Base-by-base conservation (phyloP, 2,113 vertebrate genomes). In the Sapajus apella region DNA sequence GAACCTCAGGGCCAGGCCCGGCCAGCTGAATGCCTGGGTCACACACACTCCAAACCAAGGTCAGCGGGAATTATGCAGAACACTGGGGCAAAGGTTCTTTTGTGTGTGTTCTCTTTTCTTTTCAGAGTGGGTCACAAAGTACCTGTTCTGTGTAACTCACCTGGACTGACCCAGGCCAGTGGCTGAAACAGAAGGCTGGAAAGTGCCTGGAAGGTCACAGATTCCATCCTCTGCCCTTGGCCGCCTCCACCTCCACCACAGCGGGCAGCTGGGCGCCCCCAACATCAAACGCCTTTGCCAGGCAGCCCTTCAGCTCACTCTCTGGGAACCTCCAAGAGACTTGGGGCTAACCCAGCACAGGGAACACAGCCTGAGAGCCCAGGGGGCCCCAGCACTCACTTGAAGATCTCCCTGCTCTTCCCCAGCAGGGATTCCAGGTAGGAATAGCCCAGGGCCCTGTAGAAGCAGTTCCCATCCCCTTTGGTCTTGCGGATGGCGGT, bases 401-500 rank as follows among this genome's bases (percentile, higher is more conserved):
- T 98, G 96, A 99, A 97, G 77, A 99, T 55, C 92, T 98, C 98
- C 47, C 98, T 98, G 95, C 93, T 81, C 82, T 98, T 98, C 40
- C 98, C 98, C 27, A 99, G 96, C 55, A 99, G 87, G 7, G 98
- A 98, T 82, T 99, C 99, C 97, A 99, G 64, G 94, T 99, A 98
- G 43, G 98, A 97, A 58, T 99, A 99, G 96, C 98, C 99, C 94
- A 99, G 61, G 25, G 98, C 99, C 97, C 99, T 98, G 98, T 99
- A 99, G 98, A 99, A 99, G 94, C 99, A 99, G 97, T 99, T 99
- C 3, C 99, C 99, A 72, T 99, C 99, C 13, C 99, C 99, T 56
- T 98, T 97, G 58, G 99, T 99, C 97, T 98, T 99, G 68, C 99
- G 99, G 91, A 99, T 98, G 0, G 97, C 98, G 1, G 96, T 97